A percentile compares a stretch with the other conserved stretches of the same genome.
Evolutionary conservation across 2,888 invertebrate genomes (phyloP).

Genomic region (Nycteola revayana): DNA sequence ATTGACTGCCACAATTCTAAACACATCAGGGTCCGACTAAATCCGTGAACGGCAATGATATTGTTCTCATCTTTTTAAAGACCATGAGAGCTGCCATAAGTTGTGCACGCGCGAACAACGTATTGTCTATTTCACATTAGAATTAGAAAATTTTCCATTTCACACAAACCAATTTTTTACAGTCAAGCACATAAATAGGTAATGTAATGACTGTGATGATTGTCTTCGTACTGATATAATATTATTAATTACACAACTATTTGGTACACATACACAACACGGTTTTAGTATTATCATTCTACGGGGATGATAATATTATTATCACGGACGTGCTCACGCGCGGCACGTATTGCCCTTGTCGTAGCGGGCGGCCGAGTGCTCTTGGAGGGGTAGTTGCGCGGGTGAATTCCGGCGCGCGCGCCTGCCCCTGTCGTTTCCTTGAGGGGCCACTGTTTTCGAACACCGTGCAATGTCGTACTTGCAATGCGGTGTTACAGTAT

Average conservation of each 20-base stretch:
- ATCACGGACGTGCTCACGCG: slow-evolving; percentile 1
- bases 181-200: slow-evolving; percentile 3
- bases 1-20: slow-evolving; percentile 4
- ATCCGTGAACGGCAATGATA: slow-evolving; percentile 1
- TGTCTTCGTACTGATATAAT: slow-evolving; percentile 1
- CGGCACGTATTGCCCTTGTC: slow-evolving; percentile 1
- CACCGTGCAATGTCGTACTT: slow-evolving; percentile 1
- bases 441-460: slow-evolving; percentile 1
- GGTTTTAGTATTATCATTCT: slow-evolving; percentile 2
- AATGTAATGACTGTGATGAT: slow-evolving; percentile 1
- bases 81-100: background rate
- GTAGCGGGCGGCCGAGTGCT: slow-evolving; percentile 2
- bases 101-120: slow-evolving; percentile 1
- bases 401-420: slow-evolving; percentile 2
- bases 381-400: slow-evolving; percentile 2
- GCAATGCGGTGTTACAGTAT: slow-evolving; percentile 1
- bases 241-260: slow-evolving; percentile 1
- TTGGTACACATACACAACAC: slow-evolving; percentile 1
- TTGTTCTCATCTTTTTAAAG: background rate
- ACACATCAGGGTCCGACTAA: slow-evolving; percentile 4
- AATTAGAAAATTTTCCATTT: slow-evolving; percentile 1
- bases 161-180: slow-evolving; percentile 2
- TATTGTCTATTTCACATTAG: slow-evolving; percentile 1
- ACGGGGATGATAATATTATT: slow-evolving; percentile 3
- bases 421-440: slow-evolving; percentile 1